These are phyloP conservation scores for Zophobas morio DNA, from an alignment of 1,140 invertebrate genomes.

Conservation along the genomic window DNA sequence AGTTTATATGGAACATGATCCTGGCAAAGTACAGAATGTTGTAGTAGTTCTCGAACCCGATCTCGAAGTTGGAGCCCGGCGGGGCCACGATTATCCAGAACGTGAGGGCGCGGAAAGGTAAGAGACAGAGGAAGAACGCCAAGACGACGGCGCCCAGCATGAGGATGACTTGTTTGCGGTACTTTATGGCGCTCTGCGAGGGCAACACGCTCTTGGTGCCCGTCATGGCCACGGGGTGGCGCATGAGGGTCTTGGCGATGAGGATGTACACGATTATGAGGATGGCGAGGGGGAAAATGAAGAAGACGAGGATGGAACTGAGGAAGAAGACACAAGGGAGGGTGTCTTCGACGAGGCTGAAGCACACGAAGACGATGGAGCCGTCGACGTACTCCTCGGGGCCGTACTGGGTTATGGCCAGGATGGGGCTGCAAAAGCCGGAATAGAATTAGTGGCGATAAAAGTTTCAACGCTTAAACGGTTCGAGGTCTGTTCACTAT, in stretches of 20 bases:
- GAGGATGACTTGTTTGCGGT: slow-evolving; percentile 85
- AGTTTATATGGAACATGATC: slow-evolving; percentile 91
- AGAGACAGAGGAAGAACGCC: slow-evolving; percentile 91
- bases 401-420: slow-evolving; percentile 81
- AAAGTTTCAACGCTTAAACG: slow-evolving; percentile 15
- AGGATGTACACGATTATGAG: slow-evolving; percentile 86
- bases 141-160: slow-evolving; percentile 92
- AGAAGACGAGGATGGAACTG: slow-evolving; percentile 85
- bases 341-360: slow-evolving; percentile 79
- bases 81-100: slow-evolving; percentile 87
- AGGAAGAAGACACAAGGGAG: slow-evolving; percentile 86
- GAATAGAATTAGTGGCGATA: slow-evolving; percentile 9
- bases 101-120: slow-evolving; percentile 89
- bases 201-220: slow-evolving; percentile 65
- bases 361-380: slow-evolving; percentile 79
- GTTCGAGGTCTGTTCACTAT: slow-evolving; percentile 1
- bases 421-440: slow-evolving; percentile 80
- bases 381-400: slow-evolving; percentile 80
- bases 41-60: slow-evolving; percentile 87
- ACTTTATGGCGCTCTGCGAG: slow-evolving; percentile 70
- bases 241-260: slow-evolving; percentile 87
- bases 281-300: slow-evolving; percentile 85
- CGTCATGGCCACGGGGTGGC: slow-evolving; percentile 79
- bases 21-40: slow-evolving; percentile 88
- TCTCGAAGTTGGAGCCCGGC: slow-evolving; percentile 71